A percentile compares a stretch with the other conserved stretches of the same genome.
Evolutionary conservation across 2,797 vertebrate species (phyloP).

Genomic region (Phoebastria nigripes): DNA sequence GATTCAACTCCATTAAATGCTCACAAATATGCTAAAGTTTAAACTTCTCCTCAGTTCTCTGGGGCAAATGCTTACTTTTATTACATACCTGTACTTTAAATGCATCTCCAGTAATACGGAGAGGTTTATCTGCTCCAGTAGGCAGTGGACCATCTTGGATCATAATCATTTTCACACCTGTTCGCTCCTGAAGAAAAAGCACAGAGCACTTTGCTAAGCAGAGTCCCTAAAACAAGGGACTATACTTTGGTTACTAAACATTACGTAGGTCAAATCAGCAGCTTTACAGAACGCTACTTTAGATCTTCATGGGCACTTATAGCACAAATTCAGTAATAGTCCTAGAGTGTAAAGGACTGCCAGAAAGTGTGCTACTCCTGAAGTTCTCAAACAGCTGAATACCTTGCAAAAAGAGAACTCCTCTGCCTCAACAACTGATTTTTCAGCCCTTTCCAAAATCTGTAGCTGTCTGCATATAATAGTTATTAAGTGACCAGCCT

Average conservation of each 20-base stretch:
- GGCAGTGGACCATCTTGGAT: constrained; percentile 97
- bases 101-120: constrained; percentile 96
- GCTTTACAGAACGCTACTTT: background rate
- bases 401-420: background rate
- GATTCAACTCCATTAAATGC: background rate
- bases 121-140: constrained; percentile 96
- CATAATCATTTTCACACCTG: constrained; percentile 99
- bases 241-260: background rate
- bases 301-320: background rate
- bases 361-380: background rate
- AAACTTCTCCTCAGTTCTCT: background rate
- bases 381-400: background rate
- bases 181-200: constrained; percentile 86
- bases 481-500: background rate
- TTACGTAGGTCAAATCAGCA: background rate
- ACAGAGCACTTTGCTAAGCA: constrained; percentile 53
- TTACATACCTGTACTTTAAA: constrained; percentile 95
- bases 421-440: background rate
- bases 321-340: background rate
- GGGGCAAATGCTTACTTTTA: background rate
- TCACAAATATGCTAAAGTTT: background rate
- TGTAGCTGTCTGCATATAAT: background rate
- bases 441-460: background rate
- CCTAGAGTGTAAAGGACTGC: background rate
- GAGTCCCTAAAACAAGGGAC: constrained; percentile 7